These are phyloP conservation scores for Neosalanx taihuensis DNA, from an alignment of 2,797 vertebrate species.

Conservation along the genomic window DNA sequence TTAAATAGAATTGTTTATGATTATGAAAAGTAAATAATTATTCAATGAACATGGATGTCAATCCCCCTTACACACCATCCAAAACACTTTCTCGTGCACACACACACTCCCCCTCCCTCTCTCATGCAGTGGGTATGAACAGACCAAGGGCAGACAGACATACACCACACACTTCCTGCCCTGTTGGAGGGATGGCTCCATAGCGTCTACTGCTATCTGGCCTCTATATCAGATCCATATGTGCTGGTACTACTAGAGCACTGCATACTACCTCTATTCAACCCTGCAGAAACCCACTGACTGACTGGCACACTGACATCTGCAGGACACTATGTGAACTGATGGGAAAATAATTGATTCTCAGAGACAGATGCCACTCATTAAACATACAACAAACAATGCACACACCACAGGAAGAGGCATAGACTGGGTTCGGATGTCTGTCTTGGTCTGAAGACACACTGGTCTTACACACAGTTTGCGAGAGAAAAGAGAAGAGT, in stretches of 20 bases:
- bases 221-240: constrained; percentile 79
- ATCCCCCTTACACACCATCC: neutral
- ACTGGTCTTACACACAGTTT: neutral
- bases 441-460: neutral
- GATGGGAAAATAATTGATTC: constrained; percentile 4
- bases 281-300: constrained; percentile 16
- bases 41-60: neutral
- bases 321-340: constrained; percentile 8
- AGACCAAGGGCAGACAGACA: constrained; percentile 63
- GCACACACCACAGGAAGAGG: neutral
- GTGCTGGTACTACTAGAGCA: constrained; percentile 50
- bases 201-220: constrained; percentile 72
- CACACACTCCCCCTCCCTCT: neutral
- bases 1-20: too few species aligned
- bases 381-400: neutral
- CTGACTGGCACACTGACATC: constrained; percentile 27
- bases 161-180: constrained; percentile 66
- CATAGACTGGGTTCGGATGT: neutral
- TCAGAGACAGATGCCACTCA: constrained; percentile 1
- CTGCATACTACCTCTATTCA: constrained; percentile 27
- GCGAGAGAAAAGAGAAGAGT: constrained; percentile 18
- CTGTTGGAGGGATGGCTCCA: constrained; percentile 74
- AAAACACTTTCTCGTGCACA: neutral
- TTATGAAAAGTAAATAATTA: neutral
- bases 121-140: neutral